These are phyloP conservation scores for Diarsia rubi DNA, from an alignment of 2,888 invertebrate species.

Conservation along the genomic window DNA sequence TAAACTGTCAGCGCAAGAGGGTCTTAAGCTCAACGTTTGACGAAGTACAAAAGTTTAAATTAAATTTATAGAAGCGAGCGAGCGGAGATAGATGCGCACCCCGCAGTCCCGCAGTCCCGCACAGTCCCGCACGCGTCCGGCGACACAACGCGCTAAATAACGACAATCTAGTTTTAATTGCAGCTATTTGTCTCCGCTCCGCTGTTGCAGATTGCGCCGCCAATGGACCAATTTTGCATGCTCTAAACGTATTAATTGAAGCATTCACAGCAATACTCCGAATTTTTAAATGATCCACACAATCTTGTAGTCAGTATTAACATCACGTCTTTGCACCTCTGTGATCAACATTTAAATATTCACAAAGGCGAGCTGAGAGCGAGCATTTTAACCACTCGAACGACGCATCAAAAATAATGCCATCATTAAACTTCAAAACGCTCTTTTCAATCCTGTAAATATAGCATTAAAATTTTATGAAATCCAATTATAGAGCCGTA, in stretches of 20 bases:
- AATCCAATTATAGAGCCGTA: slow-evolving; percentile 79
- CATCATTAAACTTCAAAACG: slow-evolving; percentile 62
- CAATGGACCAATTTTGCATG: slow-evolving; percentile 64
- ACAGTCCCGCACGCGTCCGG: slow-evolving; percentile 69
- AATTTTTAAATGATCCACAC: slow-evolving; percentile 31
- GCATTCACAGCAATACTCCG: slow-evolving; percentile 19
- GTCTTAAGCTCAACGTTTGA: slow-evolving; percentile 76
- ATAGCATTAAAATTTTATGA: slow-evolving; percentile 68
- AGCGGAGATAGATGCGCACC: slow-evolving; percentile 73
- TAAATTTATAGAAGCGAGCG: slow-evolving; percentile 79
- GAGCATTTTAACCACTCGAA: slow-evolving; percentile 55
- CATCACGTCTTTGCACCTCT: slow-evolving; percentile 55
- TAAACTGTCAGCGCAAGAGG: slow-evolving; percentile 73
- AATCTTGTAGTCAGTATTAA: slow-evolving; percentile 34
- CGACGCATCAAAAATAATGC: slow-evolving; percentile 62
- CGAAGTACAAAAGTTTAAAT: slow-evolving; percentile 85
- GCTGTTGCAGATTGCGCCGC: slow-evolving; percentile 72
- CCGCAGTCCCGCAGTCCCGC: slow-evolving; percentile 66
- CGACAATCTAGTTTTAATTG: slow-evolving; percentile 83
- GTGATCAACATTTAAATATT: slow-evolving; percentile 62
- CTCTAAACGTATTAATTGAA: slow-evolving; percentile 73
- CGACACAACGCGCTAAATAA: slow-evolving; percentile 74
- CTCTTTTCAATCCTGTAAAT: slow-evolving; percentile 67
- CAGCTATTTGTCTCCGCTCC: slow-evolving; percentile 76
- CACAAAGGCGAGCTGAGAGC: slow-evolving; percentile 47